phyloP scores from a whole-genome alignment of 2,797 vertebrate genomes.

The Gymnocypris eckloni region DNA sequence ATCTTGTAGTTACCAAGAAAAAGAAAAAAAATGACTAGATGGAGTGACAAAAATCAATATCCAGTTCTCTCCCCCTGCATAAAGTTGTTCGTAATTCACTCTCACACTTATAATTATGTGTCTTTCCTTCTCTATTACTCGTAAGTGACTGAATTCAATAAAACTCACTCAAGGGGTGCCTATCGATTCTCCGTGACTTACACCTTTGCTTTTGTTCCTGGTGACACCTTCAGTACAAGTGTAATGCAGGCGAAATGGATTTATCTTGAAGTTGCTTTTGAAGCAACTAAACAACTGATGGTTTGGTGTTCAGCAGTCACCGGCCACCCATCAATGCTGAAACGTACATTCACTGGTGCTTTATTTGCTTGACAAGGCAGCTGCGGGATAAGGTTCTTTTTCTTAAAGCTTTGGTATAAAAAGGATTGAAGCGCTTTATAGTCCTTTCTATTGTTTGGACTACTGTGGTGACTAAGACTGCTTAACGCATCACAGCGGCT shows the following conservation, averaged over 20 bases:
- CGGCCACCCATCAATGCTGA: not conserved
- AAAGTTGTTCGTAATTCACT: constrained; percentile 49
- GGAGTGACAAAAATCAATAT: constrained; percentile 49
- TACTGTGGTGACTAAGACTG: constrained; percentile 30
- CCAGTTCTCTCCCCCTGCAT: constrained; percentile 21
- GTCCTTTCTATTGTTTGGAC: constrained; percentile 16
- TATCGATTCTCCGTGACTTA: constrained; percentile 56
- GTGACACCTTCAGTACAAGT: constrained; percentile 41
- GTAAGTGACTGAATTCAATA: constrained; percentile 39
- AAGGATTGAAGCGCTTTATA: constrained; percentile 7
- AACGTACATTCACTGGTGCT: not conserved
- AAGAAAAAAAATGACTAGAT: constrained; percentile 44
- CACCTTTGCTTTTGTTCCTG: constrained; percentile 42
- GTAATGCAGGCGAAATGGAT: constrained; percentile 37
- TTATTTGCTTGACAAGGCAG: constrained; percentile 27
- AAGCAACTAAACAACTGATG: constrained; percentile 8
- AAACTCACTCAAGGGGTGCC: constrained; percentile 38
- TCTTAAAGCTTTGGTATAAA: not conserved
- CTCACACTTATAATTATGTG: constrained; percentile 35
- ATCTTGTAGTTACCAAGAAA: not conserved
- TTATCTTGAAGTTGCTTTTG: constrained; percentile 30
- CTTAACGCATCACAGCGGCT: constrained; percentile 18
- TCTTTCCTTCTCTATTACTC: constrained; percentile 22
- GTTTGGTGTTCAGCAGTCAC: not conserved
- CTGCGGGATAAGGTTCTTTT: not conserved